Evolutionary conservation across 1,140 invertebrate species (phyloP).

Genomic region (Drosophila prosaltans): DNA sequence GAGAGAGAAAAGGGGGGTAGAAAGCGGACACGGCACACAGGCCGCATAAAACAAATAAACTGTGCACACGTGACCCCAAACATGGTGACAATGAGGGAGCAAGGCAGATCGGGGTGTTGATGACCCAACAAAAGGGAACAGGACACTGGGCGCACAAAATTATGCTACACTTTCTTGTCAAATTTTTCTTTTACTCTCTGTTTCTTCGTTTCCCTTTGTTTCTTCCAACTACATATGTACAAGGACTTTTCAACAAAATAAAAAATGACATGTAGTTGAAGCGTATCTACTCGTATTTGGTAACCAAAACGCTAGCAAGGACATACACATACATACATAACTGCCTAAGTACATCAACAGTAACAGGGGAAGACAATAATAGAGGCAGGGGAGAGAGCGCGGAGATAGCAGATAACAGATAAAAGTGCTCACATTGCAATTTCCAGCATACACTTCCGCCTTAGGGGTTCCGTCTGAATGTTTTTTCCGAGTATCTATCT

Average conservation of each 20-base stretch:
- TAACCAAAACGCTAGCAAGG: background rate
- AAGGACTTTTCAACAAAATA: constrained; percentile 47
- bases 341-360: background rate
- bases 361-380: background rate
- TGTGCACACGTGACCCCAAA: constrained; percentile 75
- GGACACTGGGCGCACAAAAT: constrained; percentile 50
- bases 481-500: too few relatives aligned
- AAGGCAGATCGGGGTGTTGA: constrained; percentile 20
- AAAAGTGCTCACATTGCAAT: constrained; percentile 70
- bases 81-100: constrained; percentile 7
- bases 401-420: constrained; percentile 39
- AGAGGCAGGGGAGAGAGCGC: background rate
- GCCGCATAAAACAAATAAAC: constrained; percentile 76
- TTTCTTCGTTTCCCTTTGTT: background rate
- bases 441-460: constrained; percentile 58
- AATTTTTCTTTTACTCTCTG: background rate
- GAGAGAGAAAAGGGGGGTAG: background rate
- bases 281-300: constrained; percentile 27
- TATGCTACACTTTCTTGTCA: constrained; percentile 49
- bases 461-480: constrained; percentile 12
- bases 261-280: constrained; percentile 52
- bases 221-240: constrained; percentile 6
- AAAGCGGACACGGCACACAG: constrained; percentile 31
- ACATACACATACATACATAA: constrained; percentile 13
- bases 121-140: constrained; percentile 42